phyloP scores from a whole-genome alignment of 1,140 invertebrate genomes.

The Asbolus verrucosus region DNA sequence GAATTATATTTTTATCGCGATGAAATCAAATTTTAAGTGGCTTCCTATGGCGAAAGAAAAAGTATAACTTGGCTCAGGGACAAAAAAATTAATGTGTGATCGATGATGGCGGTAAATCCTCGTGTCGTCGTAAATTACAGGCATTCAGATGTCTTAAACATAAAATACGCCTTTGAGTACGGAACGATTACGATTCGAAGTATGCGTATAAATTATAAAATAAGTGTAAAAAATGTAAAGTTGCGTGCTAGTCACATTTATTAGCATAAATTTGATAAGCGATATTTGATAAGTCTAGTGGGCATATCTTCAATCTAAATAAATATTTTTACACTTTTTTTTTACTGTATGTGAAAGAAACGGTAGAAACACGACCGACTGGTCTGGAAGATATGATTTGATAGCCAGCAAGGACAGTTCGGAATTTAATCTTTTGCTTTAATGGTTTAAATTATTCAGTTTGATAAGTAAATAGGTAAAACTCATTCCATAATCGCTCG shows the following conservation, averaged over 20 bases:
- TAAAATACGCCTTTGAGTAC: constrained; percentile 15
- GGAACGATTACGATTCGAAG: constrained; percentile 6
- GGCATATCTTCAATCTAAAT: constrained; percentile 54
- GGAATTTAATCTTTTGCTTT: constrained; percentile 56
- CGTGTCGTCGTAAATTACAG: constrained; percentile 8
- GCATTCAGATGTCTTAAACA: constrained; percentile 6
- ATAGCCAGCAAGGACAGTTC: constrained; percentile 55
- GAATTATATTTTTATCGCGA: too few relatives aligned
- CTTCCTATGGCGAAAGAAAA: too few relatives aligned
- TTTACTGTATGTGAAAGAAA: constrained; percentile 42
- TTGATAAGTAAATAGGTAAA: constrained; percentile 58
- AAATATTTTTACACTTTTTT: constrained; percentile 56
- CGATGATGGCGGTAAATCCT: not conserved
- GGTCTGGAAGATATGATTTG: constrained; percentile 57
- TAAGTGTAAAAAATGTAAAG: constrained; percentile 52
- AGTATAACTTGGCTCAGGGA: not conserved
- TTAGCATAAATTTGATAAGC: constrained; percentile 58
- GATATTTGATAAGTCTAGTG: constrained; percentile 52
- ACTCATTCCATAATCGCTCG: constrained; percentile 57
- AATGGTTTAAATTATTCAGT: constrained; percentile 59
- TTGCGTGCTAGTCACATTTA: constrained; percentile 52
- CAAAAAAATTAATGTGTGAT: constrained; percentile 12
- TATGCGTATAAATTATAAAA: constrained; percentile 40
- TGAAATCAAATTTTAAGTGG: too few relatives aligned
- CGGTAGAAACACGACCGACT: constrained; percentile 51